Base-by-base conservation (phyloP, 2,113 vertebrate genomes). In the Ploceus nigricollis region DNA sequence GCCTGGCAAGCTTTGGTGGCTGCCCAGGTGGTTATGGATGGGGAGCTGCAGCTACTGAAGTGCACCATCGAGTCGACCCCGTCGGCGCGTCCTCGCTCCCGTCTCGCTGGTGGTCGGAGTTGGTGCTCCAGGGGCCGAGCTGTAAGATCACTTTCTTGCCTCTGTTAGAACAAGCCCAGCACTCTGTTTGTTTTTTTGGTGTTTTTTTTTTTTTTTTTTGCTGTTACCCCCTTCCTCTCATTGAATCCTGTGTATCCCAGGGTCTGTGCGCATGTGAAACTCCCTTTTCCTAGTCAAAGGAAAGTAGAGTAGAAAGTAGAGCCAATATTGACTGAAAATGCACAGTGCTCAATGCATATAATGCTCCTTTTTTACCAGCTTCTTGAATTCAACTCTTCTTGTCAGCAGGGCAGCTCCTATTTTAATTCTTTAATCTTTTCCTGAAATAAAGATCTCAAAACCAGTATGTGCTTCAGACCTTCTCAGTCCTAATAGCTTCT, bases 331-430 rank as follows among this genome's bases (percentile, higher is more conserved):
- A 96, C 94, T 95, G 94, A 96, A 96, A 93, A 96, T 90, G 94
- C 95, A 96, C 96, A 96, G 94, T 93, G 92, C 93, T 96, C 96
- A 82, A 95, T 94, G 94, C 96, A 95, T 95, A 96, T 93, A 93
- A 96, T 96, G 96, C 96, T 96, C 93, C 82, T 96, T 95, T 97
- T 97, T 97, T 96, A 96, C 95, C 93, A 89, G 96, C 96, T 96
- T 94, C 95, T 95, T 90, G 82, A 95, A 93, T 82, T 93, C 94
- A 70, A 95, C 90, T 96, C 93, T 94, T 96, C 94, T 96, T 94
- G 95, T 96, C 96, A 96, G 96, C 96, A 96, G 92, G 92, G 94
- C 92, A 96, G 96, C 96, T 96, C 96, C 80, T 92, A 84, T 96
- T 96, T 96, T 96, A 94, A 97, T 94, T 96, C 96, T 90, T 94